A percentile compares a stretch with the other conserved stretches of the same genome.
Evolutionary conservation across 2,888 invertebrate species (phyloP).

Genomic region (Polydesmus complanatus): DNA sequence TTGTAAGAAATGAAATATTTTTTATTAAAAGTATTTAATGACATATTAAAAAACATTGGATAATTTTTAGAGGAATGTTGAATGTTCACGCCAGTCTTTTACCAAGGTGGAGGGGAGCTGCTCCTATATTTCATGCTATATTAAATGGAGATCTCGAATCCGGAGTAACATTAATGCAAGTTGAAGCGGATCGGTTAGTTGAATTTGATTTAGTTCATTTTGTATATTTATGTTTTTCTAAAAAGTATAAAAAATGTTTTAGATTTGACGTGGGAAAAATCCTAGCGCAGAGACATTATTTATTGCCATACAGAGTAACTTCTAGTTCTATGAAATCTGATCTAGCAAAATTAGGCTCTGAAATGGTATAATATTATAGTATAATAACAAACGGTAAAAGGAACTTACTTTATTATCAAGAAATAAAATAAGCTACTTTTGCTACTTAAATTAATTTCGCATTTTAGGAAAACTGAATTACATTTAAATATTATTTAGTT

Average conservation of each 20-base stretch:
- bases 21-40: constrained; percentile 22
- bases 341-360: constrained; percentile 53
- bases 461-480: too few relatives aligned
- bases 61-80: constrained; percentile 57
- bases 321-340: constrained; percentile 49
- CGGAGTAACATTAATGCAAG: constrained; percentile 76
- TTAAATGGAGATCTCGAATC: constrained; percentile 65
- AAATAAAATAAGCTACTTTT: too few relatives aligned
- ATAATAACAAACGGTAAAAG: too few relatives aligned
- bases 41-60: neutral
- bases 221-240: neutral
- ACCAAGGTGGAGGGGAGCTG: constrained; percentile 85
- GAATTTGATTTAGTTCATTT: neutral
- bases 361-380: neutral
- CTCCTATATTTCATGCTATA: constrained; percentile 74
- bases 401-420: too few relatives aligned
- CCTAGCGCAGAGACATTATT: constrained; percentile 30
- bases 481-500: too few relatives aligned
- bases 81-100: constrained; percentile 87
- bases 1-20: constrained; percentile 44
- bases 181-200: constrained; percentile 50
- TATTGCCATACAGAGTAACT: constrained; percentile 43
- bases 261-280: constrained; percentile 62
- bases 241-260: constrained; percentile 19
- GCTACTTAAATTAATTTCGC: too few relatives aligned